Base-by-base conservation (phyloP, 1,140 invertebrate species). In the Danaus plexippus region DNA sequence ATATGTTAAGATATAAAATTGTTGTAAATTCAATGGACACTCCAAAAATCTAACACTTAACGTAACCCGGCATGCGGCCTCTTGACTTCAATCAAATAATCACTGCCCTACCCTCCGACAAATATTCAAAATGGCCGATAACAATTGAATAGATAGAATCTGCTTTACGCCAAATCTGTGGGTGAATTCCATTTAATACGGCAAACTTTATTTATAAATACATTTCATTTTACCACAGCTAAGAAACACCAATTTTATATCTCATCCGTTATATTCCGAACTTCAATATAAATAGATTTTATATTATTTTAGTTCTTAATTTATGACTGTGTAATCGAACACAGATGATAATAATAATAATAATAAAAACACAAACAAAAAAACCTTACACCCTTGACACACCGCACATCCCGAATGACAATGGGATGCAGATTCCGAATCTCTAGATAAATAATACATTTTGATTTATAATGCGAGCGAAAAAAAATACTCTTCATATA, bases 391-490 rank as follows among this genome's bases (percentile, higher is more conserved):
- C 83, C 83, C 83, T 84, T 77, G 77, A 86, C 83, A 86, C 77
- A 82, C 83, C 83, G 68, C 83, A 85, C 63, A 83, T 74, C 73
- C 75, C 69, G 74, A 79, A 79, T 79, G 81, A 87, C 84, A 87
- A 87, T 85, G 67, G 84, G 84, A 87, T 87, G 84, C 84, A 87
- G 84, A 87, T 85, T 85, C 71, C 58, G 74, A 75, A 80, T 80
- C 75, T 84, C 71, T 77, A 82, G 81, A 87, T 85, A 87, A 87
- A 87, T 87, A 87, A 87, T 87, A 87, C 81, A 85, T 83, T 87
- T 84, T 87, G 83, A 87, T 87, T 85, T 85, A 87, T 85, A 87
- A 87, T 84, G 67, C 73, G 81, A 70, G 2, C 22, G 77, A 81
- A 80, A 84, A 85, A 82, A 85, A 84, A 81, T 79, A 84, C 84